Evolutionary conservation across 2,113 vertebrate species (phyloP).

Genomic region (Upupa epops): DNA sequence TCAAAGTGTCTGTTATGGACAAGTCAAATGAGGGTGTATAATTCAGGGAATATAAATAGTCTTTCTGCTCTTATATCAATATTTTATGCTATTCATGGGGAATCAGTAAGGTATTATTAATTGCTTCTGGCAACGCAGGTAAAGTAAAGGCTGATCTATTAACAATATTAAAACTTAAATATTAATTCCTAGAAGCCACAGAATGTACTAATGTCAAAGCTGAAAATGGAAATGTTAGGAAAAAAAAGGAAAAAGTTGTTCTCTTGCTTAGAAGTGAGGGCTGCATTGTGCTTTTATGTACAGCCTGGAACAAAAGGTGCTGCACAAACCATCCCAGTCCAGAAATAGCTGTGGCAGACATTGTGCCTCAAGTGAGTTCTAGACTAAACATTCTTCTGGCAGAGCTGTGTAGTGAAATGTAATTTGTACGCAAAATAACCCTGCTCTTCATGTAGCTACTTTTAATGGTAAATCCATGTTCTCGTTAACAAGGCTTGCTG

Average conservation of each 20-base stretch:
- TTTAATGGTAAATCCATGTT: accelerated
- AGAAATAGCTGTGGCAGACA: neutral
- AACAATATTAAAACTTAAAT: slow-evolving; percentile 56
- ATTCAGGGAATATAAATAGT: slow-evolving; percentile 59
- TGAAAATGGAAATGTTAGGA: neutral
- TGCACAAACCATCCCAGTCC: neutral
- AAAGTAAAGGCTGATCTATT: slow-evolving; percentile 55
- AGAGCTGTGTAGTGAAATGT: neutral
- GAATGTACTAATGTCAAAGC: slow-evolving; percentile 6
- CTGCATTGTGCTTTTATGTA: slow-evolving; percentile 5
- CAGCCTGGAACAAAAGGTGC: neutral
- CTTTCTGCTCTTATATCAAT: slow-evolving; percentile 58
- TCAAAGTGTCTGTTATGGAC: slow-evolving; percentile 15
- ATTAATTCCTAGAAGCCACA: slow-evolving; percentile 44
- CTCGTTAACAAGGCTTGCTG: neutral
- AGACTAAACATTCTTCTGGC: neutral
- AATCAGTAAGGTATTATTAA: slow-evolving; percentile 61
- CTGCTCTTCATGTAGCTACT: neutral
- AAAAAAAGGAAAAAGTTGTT: neutral
- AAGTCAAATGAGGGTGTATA: slow-evolving; percentile 5
- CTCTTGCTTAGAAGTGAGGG: neutral
- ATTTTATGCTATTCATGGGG: slow-evolving; percentile 52
- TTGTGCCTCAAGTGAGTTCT: neutral
- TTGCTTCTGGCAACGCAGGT: slow-evolving; percentile 48
- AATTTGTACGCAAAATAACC: neutral